A percentile compares a stretch with the other conserved stretches of the same genome.
These are phyloP conservation scores for Zaprionus obscuricornis DNA, from an alignment of 2,888 invertebrate species.

Conservation along the genomic window DNA sequence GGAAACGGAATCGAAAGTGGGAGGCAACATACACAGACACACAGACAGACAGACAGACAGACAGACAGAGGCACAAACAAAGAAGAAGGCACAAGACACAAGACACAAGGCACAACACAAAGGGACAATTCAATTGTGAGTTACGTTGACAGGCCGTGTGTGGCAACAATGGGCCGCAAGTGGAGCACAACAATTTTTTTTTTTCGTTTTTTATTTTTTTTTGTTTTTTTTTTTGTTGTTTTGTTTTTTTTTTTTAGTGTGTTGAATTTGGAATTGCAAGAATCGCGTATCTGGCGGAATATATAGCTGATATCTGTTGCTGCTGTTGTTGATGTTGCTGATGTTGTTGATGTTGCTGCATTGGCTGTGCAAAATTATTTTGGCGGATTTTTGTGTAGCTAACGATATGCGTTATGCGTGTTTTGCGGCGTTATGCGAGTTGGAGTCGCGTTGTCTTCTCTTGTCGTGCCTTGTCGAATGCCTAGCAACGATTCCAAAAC, in stretches of 20 bases:
- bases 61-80: too few relatives aligned
- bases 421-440: conserved; percentile 31
- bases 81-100: not conserved
- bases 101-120: conserved; percentile 45
- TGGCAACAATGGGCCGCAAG: conserved; percentile 67
- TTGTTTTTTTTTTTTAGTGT: not conserved
- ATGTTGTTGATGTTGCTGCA: not conserved
- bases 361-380: conserved; percentile 16
- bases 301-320: conserved; percentile 16
- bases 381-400: conserved; percentile 49
- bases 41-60: too few relatives aligned
- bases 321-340: conserved; percentile 5
- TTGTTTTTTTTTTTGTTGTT: conserved; percentile 2
- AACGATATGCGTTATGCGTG: conserved; percentile 39
- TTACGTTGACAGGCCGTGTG: conserved; percentile 63
- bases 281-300: conserved; percentile 33
- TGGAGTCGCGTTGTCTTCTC: conserved; percentile 41
- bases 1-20: conserved; percentile 10
- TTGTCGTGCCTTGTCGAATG: conserved; percentile 52
- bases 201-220: conserved; percentile 1
- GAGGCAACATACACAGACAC: too few relatives aligned
- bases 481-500: conserved; percentile 22
- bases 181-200: conserved; percentile 48
- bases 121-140: conserved; percentile 77
- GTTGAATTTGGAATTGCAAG: conserved; percentile 4